Evolutionary conservation across 2,113 vertebrate species (phyloP), one percentile per base, ranked within the genome.

Genomic region (Oncorhynchus kisutch): DNA sequence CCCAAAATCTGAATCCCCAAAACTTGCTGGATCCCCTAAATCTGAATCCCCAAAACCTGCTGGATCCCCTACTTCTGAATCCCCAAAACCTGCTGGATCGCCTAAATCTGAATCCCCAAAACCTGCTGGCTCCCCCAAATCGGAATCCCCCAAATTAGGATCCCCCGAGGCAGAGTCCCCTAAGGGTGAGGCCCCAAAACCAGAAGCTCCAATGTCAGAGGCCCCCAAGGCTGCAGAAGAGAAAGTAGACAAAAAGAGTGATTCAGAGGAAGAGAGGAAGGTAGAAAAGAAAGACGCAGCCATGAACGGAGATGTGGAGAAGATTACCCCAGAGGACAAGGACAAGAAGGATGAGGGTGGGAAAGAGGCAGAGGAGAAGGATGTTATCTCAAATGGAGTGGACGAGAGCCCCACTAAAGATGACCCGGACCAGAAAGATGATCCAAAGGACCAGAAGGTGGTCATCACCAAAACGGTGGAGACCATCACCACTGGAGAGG

Each of bases 391-490:
- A 5, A 99, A 99, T 0, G 98, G 97, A 3, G 91, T 98, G 0
- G 98, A 97, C 0, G 87, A 98, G 75, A 98, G 97, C 82, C 96
- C 96, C 0, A 77, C 82, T 1, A 97, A 96, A 1, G 97, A 97
- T 0, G 96, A 97, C 34, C 72, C 71, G 24, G 83, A 97, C 39
- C 72, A 70, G 27, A 84, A 97, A 81, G 94, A 96, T 0, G 92
- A 97, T 1, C 95, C 70, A 27, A 84, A 94, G 31, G 72, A 72
- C n/a, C 96, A 95, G 87, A 98, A 96, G 82, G 94, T 96, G 0
- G 92, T 97, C 1, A 95, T 98, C n/a, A 98, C 96, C 89, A 96
- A 97, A 84, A 99, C 93, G 0, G 92, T 93, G 22, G 97, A 99
- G 91, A 98, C 96, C 18, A 95, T 96, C 88, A 96, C 93, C 1